phyloP scores from a whole-genome alignment of 2,888 invertebrate genomes.

The Trisateles emortualis region DNA sequence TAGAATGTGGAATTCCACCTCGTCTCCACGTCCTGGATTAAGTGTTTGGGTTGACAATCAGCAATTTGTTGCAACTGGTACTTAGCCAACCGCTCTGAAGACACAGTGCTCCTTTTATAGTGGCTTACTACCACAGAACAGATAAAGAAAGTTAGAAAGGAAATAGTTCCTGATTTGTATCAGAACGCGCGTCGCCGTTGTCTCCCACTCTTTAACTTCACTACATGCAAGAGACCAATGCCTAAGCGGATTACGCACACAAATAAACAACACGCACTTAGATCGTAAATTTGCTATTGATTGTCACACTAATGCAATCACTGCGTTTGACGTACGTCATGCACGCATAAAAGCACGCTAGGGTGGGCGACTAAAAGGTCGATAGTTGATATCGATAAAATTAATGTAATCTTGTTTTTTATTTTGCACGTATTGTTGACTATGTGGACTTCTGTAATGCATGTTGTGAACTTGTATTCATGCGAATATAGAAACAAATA shows the following conservation, averaged over 20 bases:
- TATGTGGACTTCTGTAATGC: too few species aligned
- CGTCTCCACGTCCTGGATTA: constrained; percentile 12
- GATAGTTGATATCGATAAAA: background rate
- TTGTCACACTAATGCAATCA: constrained; percentile 2
- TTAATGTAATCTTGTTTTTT: background rate
- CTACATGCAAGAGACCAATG: constrained; percentile 1
- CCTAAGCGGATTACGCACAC: background rate
- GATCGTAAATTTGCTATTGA: constrained; percentile 1
- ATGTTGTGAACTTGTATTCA: too few species aligned
- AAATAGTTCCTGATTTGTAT: constrained; percentile 4
- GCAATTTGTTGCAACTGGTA: constrained; percentile 6
- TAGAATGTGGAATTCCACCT: constrained; percentile 21
- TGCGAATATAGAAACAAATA: too few species aligned
- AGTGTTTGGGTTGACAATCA: constrained; percentile 5
- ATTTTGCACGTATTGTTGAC: background rate
- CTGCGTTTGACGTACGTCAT: background rate
- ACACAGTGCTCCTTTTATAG: background rate
- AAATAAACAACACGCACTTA: background rate
- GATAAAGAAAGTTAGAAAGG: constrained; percentile 3
- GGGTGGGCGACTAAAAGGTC: too few species aligned
- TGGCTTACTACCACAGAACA: background rate
- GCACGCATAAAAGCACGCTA: background rate
- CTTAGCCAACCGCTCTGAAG: constrained; percentile 5
- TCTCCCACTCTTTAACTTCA: constrained; percentile 1
- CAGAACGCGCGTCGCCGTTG: constrained; percentile 4